Base-by-base conservation (phyloP, 2,888 invertebrate genomes). In the Alitta virens region DNA sequence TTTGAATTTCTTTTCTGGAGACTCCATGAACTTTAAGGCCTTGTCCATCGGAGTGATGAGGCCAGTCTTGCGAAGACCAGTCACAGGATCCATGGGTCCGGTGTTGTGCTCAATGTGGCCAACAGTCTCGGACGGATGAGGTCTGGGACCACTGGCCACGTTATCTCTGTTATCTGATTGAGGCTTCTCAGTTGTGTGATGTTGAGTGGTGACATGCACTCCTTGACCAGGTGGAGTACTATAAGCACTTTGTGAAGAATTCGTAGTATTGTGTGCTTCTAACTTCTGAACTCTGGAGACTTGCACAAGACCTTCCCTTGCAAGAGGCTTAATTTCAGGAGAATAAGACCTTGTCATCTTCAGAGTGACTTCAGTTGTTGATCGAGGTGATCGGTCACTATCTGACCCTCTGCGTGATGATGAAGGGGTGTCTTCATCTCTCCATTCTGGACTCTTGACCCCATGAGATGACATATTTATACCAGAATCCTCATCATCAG, bases 1-100 rank as follows among this genome's bases (percentile, higher is more conserved):
- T 54, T 52, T 42, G 25, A 51, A 59, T 18, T 16, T 21, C 21
- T 42, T 40, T 49, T 63, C 63, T 1, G 63, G 58, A 2, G 21
- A 27, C 23, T 25, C 53, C 18, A 59, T 54, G 49, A 63, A 63
- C 23, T 38, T 18, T 21, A 59, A n/a, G 18, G 63, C 63, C 49
- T 59, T 63, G 46, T 58, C 63, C 26, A 63, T 38, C 24, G 63
- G 52, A 7, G 58, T 24, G 24, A 54, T 38, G 23, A 40, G 53
- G 18, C 58, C 55, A 2, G 63, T 63, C 46, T 54, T 52, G 26
- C 55, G 23, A 2, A 63, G 59, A 2, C 63, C 63, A 1, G 63
- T 63, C 26, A 54, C 46, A 38, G 59, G 63, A 43, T 63, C 63
- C 63, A 63, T 63, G 33, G 46, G 46, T 46, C 25, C 52, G 9